Conservation (phyloP, 2,888 invertebrate species). For the Ormyrus thymus region DNA sequence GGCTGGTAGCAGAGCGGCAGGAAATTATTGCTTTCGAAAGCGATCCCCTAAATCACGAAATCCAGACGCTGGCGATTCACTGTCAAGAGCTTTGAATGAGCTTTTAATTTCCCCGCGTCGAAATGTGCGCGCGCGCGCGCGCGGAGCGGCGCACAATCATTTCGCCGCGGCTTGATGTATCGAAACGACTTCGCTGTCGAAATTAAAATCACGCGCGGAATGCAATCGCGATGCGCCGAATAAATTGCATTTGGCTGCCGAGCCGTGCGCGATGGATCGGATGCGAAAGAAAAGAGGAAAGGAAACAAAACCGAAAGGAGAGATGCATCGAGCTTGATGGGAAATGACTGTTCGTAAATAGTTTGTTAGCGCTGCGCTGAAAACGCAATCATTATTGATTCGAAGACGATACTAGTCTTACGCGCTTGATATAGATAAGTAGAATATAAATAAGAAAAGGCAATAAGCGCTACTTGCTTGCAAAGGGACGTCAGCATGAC, state of each 20-base stretch:
- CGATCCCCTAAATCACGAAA: conserved; percentile 70
- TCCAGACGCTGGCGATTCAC: conserved; percentile 52
- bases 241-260: conserved; percentile 27
- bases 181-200: conserved; percentile 20
- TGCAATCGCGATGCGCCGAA: conserved; percentile 11
- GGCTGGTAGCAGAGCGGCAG: conserved; percentile 66
- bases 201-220: conserved; percentile 39
- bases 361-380: conserved; percentile 17
- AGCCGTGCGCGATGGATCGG: neutral
- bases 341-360: conserved; percentile 10
- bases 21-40: conserved; percentile 69
- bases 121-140: no score
- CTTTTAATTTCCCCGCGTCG: conserved; percentile 59
- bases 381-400: conserved; percentile 39
- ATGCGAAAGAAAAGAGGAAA: neutral
- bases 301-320: neutral
- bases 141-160: conserved; percentile 10
- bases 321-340: conserved; percentile 15
- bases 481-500: conserved; percentile 46
- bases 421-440: conserved; percentile 40
- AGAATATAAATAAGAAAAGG: conserved; percentile 28
- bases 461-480: conserved; percentile 17
- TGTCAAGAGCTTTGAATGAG: conserved; percentile 58
- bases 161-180: neutral
- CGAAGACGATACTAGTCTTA: conserved; percentile 49